Base-by-base conservation (phyloP, 2,888 invertebrate species). In the Platynereis dumerilii region DNA sequence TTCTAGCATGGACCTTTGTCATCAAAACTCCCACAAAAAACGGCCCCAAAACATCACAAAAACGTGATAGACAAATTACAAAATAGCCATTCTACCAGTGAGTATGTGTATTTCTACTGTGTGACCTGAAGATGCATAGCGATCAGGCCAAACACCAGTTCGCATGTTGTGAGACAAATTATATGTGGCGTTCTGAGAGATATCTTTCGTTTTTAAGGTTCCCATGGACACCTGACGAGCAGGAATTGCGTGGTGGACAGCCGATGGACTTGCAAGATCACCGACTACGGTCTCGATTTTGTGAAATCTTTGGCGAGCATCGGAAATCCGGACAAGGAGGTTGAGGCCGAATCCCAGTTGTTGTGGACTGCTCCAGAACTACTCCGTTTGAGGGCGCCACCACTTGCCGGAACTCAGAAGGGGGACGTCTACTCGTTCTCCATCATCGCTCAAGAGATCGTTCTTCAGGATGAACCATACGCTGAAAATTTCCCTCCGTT, bases 281-380 rank as follows among this genome's bases (percentile, higher is more conserved):
- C 48, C 3, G 48, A 48, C 17, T 22, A 48, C 17, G 48, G 48
- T n/a, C 22, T 34, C 12, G 34, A 34, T 34, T 34, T 34, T 34
- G 34, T 34, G 20, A 48, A n/a, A n/a, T 48, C 7, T 48, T 7
- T 48, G 22, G 48, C 22, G n/a, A 22, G 22, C 48, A 12, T 7
- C 22, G 17, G 48, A 12, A 20, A n/a, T 7, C 5, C 7, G 7
- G n/a, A 20, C 20, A 48, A 48, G n/a, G 22, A 20, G 22, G 17
- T n/a, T n/a, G 48, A 48, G 7, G 7, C 7, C 5, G 48, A 22
- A 10, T 48, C 48, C 17, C n/a, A 48, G 10, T 22, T 48, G 10
- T n/a, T 48, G 48, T 48, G 48, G 48, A 48, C 48, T n/a, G 48
- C 48, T 22, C 48, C 48, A 48, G 48, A 48, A 22, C n/a, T 48